Base-by-base conservation (phyloP, 2,797 vertebrate species). In the Zenarchopterus dispar region DNA sequence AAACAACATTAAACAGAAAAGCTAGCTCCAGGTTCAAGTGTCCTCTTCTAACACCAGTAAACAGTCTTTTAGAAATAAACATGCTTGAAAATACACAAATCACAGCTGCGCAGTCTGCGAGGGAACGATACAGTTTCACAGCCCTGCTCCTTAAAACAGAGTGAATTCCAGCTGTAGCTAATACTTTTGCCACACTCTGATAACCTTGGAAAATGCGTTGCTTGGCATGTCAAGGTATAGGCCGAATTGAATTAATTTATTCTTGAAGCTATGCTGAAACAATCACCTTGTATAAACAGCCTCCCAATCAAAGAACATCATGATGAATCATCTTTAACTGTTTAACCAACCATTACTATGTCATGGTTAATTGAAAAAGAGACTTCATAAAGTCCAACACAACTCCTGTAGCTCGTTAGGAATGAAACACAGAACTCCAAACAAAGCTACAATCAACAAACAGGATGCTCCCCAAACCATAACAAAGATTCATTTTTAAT, bases 221-320 rank as follows among this genome's bases (percentile, higher is more conserved):
- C 83, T 72, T 77, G 82, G 80, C 78, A 86, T 80, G 49, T 59
- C 68, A 77, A 63, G 71, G 50, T 70, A 80, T 61, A 22, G 16
- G 42, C 24, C 24, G 48, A 60, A 75, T 79, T 63, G 49, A 45
- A 45, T 76, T 68, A 23, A 73, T 67, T 46, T 81, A 46, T 41
- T 70, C 47, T 58, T 72, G 57, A 73, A 61, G 70, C 23, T 16
- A 33, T 41, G 66, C 59, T 43, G 50, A 71, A 64, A 56, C 54
- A 55, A 52, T 84, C 54, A 41, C 23, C 54, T 75, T 54, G 68
- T 42, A 67, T 58, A 69, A 72, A 76, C 22, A 56, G 2, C 15
- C 13, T 4, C 47, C 57, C 69, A 22, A 36, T 78, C 69, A 61
- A 54, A 28, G 36, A 36, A 47, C 48, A 46, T 59, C 28, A 54